These are phyloP conservation scores for Morinoia aosen DNA, from an alignment of 2,888 invertebrate genomes.

Conservation along the genomic window DNA sequence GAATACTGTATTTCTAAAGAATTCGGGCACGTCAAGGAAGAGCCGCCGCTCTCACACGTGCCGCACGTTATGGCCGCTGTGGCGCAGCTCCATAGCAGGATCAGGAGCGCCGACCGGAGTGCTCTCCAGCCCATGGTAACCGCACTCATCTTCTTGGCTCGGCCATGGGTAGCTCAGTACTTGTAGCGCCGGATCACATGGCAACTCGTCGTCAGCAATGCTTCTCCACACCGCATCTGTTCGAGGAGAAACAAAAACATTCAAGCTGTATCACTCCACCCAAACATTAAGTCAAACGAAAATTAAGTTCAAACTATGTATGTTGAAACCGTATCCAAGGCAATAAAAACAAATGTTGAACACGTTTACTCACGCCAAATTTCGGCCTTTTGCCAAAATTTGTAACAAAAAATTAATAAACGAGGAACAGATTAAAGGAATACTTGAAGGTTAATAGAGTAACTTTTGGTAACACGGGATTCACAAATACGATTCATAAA, in stretches of 20 bases:
- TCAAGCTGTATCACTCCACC: background rate
- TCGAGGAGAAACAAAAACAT: background rate
- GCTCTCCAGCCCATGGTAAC: background rate
- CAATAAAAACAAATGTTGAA: background rate
- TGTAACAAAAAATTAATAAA: background rate
- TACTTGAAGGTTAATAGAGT: background rate
- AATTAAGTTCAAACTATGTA: background rate
- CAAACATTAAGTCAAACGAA: background rate
- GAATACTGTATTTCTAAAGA: slow-evolving; percentile 21
- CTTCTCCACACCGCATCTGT: background rate
- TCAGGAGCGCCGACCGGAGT: background rate
- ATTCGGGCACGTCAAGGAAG: slow-evolving; percentile 27
- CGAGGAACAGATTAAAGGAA: background rate
- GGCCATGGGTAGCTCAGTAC: background rate
- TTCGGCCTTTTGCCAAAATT: background rate
- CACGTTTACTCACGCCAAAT: background rate
- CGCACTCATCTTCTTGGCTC: background rate
- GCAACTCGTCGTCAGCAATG: background rate
- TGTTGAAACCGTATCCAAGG: background rate
- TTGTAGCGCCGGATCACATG: background rate
- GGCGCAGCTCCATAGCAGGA: background rate
- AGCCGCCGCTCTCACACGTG: background rate
- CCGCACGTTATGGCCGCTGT: background rate
- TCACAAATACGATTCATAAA: background rate
- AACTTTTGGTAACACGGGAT: background rate